phyloP scores from a whole-genome alignment of 2,888 invertebrate genomes.

The Tenodera sinensis region DNA sequence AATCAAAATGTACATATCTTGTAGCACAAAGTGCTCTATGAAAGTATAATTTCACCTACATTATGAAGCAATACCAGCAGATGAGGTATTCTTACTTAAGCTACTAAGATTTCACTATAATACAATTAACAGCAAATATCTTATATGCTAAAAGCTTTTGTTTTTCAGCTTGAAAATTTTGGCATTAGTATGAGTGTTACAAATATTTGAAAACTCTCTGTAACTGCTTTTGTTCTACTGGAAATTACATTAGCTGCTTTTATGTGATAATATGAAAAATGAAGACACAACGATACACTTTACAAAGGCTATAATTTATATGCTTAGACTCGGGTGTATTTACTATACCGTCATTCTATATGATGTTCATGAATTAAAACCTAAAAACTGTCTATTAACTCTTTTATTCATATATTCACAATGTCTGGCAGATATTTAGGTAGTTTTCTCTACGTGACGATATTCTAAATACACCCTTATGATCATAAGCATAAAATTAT shows the following conservation, averaged over 20 bases:
- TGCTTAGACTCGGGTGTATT: no score
- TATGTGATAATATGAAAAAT: background rate
- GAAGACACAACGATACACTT: background rate
- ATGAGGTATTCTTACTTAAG: background rate
- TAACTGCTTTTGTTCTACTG: background rate
- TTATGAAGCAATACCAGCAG: background rate
- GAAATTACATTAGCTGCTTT: background rate
- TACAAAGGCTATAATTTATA: background rate
- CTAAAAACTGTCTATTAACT: no score
- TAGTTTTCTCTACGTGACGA: no score
- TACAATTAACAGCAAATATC: background rate
- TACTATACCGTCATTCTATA: no score
- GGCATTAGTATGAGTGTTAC: background rate
- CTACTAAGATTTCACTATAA: background rate
- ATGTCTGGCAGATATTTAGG: no score
- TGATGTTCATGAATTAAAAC: no score
- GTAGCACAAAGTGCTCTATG: no score
- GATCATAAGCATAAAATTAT: no score
- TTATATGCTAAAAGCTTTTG: background rate
- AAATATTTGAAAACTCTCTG: background rate
- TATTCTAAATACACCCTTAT: no score
- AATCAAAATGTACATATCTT: no score
- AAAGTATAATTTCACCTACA: no score
- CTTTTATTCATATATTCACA: no score
- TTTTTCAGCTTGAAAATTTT: background rate